Base-by-base conservation (phyloP, 2,888 invertebrate genomes). In the Trichacis sp. region DNA sequence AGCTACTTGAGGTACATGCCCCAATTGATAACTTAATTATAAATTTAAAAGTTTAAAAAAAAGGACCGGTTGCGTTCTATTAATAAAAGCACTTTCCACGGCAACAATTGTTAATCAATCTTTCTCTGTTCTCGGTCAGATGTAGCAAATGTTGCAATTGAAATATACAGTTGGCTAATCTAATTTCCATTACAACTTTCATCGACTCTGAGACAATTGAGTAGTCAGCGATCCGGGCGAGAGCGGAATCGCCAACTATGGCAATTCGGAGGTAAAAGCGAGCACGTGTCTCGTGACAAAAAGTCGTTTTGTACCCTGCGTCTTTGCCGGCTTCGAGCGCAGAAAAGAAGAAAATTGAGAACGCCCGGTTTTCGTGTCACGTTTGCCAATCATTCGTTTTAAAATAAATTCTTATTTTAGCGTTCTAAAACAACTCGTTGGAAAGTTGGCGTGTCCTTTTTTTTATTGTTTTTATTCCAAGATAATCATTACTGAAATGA, bases 221-320 rank as follows among this genome's bases (percentile, higher is more conserved):
- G 53, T 61, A 58, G 48, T 58, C 60, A 53, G 20, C 59, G 66
- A 64, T 61, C 53, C 56, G 49, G n/a, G 56, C 62, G 62, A 66
- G 57, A 30, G 56, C 55, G 38, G 49, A 52, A 48, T 45, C 24
- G 52, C 52, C 53, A 36, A 50, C 24, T 40, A 57, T 51, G 56
- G 56, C 33, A 9, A 61, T 59, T 49, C 63, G 52, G 59, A 56
- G 66, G 60, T 66, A 70, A 73, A 69, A 69, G 68, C 65, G 57
- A 61, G 63, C 63, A 67, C 68, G 69, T 69, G 68, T 58, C 56
- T 53, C 38, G 43, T 43, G 52, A 54, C 38, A 69, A 71, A 68
- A 70, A 69, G 67, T 64, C 33, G 64, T 45, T 48, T 45, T 38
- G 40, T 54, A 52, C 52, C 61, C 63, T 57, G 57, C 59, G 53